A percentile compares a stretch with the other conserved stretches of the same genome.
Conservation (phyloP, 2,113 vertebrate species). For the Alligator sinensis region DNA sequence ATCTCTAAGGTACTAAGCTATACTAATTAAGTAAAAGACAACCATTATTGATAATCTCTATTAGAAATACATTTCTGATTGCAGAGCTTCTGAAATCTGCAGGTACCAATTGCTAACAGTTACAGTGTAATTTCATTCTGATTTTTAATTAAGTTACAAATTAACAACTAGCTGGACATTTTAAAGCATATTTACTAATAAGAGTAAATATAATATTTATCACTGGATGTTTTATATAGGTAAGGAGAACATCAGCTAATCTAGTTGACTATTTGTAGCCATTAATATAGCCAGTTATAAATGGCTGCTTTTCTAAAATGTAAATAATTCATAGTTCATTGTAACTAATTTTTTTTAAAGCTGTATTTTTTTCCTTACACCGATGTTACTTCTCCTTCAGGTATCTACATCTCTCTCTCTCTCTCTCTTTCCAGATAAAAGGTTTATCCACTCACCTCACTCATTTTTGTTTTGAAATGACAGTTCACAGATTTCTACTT, state of each 20-base stretch:
- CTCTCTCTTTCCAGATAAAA: not conserved
- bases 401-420: not conserved
- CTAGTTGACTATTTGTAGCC: not conserved
- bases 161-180: not conserved
- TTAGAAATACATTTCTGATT: rapidly evolving
- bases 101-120: not conserved
- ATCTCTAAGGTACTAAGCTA: rapidly evolving
- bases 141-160: not conserved
- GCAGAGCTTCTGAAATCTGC: rapidly evolving
- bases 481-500: conserved; percentile 33
- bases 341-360: not conserved
- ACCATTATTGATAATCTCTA: not conserved
- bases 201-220: rapidly evolving
- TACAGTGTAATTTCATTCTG: not conserved
- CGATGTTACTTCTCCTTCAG: not conserved
- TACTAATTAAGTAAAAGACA: rapidly evolving
- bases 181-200: not conserved
- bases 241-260: not conserved
- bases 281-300: not conserved
- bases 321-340: not conserved
- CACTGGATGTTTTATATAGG: not conserved
- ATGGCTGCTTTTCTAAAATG: too few species aligned
- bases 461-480: conserved; percentile 72
- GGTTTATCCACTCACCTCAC: conserved; percentile 77
- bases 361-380: not conserved